phyloP scores from a whole-genome alignment of 2,113 vertebrate genomes.

The Periophthalmus modestus region DNA sequence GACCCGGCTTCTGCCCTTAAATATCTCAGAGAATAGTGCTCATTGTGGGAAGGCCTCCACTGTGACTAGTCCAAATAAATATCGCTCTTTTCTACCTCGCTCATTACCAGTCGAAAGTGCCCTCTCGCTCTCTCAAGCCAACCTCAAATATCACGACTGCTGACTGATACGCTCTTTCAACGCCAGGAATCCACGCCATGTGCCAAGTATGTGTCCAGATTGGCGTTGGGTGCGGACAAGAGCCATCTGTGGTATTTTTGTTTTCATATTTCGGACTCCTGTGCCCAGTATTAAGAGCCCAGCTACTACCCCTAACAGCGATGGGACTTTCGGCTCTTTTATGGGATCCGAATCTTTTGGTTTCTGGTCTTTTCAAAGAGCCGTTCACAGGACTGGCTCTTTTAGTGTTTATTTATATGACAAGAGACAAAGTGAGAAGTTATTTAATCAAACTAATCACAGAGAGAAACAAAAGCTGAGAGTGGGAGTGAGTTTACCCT shows the following conservation, averaged over 20 bases:
- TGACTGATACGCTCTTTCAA: constrained; percentile 69
- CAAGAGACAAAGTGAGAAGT: too few species aligned
- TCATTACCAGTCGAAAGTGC: constrained; percentile 48
- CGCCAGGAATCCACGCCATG: constrained; percentile 50
- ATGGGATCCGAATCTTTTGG: too few species aligned
- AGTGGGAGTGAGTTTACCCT: too few species aligned
- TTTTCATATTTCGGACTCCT: constrained; percentile 41
- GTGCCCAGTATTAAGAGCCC: background rate
- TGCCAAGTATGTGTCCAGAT: constrained; percentile 63
- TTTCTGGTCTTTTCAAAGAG: too few species aligned
- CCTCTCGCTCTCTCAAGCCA: constrained; percentile 55
- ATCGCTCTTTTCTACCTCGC: constrained; percentile 47
- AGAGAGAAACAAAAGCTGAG: too few species aligned
- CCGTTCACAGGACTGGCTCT: too few species aligned
- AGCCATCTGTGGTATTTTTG: constrained; percentile 66
- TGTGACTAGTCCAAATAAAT: constrained; percentile 63
- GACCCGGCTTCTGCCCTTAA: constrained; percentile 35
- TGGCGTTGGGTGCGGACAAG: constrained; percentile 64
- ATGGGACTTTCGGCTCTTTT: too few species aligned
- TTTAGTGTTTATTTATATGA: too few species aligned
- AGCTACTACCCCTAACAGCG: constrained; percentile 7
- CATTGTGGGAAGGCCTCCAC: constrained; percentile 40
- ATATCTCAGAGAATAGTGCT: constrained; percentile 47
- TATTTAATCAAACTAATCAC: too few species aligned
- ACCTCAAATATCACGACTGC: constrained; percentile 31